Base-by-base conservation (phyloP, 2,888 invertebrate species). In the Monoplex corrugatus region DNA sequence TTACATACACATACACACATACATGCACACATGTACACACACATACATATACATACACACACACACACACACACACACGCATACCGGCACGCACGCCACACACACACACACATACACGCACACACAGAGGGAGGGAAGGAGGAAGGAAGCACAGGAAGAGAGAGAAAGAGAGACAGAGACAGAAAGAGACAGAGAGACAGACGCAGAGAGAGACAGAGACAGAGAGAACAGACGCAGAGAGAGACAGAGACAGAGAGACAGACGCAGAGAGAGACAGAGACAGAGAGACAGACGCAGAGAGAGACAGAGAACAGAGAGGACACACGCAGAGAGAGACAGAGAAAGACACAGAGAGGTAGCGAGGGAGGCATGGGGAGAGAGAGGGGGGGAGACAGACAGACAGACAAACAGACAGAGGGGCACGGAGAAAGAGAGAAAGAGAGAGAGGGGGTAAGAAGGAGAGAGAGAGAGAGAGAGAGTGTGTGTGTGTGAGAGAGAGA, bases 161-260 rank as follows among this genome's bases (percentile, higher is more conserved):
- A 40, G 82, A 82, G 82, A 82, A 13, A 40, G 43, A 82, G 35
- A 40, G 40, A 82, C 38, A 82, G 82, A 82, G 82, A 40, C 32
- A 40, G 43, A 40, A 40, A 40, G 43, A 82, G 43, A 82, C 13
- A 40, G 38, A 40, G 43, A 40, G 43, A 40, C 38, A 32, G 43
- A 82, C 38, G 38, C 23, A 82, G 82, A 82, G 43, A 82, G 82
- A 82, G 43, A 40, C 38, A 82, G 35, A 82, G 82, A 82, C 10
- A 82, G 43, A 82, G 28, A 82, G 82, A n/a, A n/a, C n/a, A n/a
- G n/a, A n/a, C n/a, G n/a, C n/a, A n/a, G n/a, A n/a, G n/a, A n/a
- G n/a, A n/a, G n/a, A 82, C 10, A 82, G 35, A 82, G 38, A 40
- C 6, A 40, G 43, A 82, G 82, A 82, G 28, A 82, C 10, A 82